A percentile compares a stretch with the other conserved stretches of the same genome.
Evolutionary conservation across 2,113 vertebrate genomes (phyloP).

Genomic region (Pycnonotus jocosus): DNA sequence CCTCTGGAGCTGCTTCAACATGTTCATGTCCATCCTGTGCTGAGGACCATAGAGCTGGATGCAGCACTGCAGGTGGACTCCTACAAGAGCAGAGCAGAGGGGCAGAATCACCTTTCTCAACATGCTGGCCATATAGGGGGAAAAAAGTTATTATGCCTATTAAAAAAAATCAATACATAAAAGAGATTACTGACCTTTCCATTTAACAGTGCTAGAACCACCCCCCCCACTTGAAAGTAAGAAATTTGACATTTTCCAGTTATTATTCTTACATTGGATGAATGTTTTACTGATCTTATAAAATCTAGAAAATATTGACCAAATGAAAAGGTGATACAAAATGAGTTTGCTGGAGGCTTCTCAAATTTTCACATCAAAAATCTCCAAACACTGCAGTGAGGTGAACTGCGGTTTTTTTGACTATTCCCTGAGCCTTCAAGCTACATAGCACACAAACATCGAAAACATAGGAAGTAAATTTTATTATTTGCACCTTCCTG

Average conservation of each 20-base stretch:
- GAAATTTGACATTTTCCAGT: not conserved
- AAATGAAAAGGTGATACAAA: not conserved
- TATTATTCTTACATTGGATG: not conserved
- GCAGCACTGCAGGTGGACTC: not conserved
- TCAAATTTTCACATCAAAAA: not conserved
- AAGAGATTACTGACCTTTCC: not conserved
- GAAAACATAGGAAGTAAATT: not conserved
- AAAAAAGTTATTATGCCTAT: not conserved
- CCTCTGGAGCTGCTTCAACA: accelerated
- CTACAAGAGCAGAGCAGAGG: accelerated
- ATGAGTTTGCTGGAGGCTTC: not conserved
- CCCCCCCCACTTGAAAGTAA: not conserved
- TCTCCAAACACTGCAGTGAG: not conserved
- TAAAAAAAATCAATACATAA: not conserved
- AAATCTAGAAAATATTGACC: not conserved
- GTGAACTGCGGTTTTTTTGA: not conserved
- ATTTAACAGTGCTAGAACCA: not conserved
- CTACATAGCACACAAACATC: accelerated
- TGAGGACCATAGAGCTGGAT: accelerated
- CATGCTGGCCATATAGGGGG: not conserved
- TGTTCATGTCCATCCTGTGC: accelerated
- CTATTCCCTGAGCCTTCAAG: not conserved
- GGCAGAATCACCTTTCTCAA: not conserved
- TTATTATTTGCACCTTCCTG: not conserved
- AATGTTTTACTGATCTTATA: not conserved